A percentile compares a stretch with the other conserved stretches of the same genome.
Conservation (phyloP, 2,888 invertebrate genomes). For the Dicycla oo region DNA sequence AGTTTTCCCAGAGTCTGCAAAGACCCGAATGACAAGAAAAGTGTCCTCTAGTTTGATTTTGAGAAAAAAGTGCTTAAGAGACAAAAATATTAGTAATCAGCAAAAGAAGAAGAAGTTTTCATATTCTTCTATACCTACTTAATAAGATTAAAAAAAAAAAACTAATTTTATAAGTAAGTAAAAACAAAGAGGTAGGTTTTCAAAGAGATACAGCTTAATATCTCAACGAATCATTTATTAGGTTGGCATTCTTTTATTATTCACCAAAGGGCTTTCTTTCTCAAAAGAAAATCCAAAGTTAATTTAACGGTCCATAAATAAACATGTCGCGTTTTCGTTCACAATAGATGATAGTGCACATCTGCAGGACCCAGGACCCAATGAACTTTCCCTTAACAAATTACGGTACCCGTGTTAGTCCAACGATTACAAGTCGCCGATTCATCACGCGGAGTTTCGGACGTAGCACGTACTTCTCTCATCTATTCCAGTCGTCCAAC, state of each 20-base stretch:
- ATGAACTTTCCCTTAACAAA: conserved; percentile 81
- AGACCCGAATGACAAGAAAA: conserved; percentile 36
- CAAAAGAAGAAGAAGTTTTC: conserved; percentile 9
- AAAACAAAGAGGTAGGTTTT: not conserved
- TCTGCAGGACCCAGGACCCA: conserved; percentile 74
- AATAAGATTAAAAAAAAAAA: conserved; percentile 11
- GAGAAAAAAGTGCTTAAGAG: conserved; percentile 18
- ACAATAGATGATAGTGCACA: conserved; percentile 81
- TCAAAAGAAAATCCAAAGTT: conserved; percentile 46
- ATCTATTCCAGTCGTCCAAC: conserved; percentile 84
- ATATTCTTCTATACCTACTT: conserved; percentile 9
- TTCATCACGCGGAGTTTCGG: conserved; percentile 83
- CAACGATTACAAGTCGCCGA: conserved; percentile 87
- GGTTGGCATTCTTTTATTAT: conserved; percentile 37
- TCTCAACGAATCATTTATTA: conserved; percentile 21
- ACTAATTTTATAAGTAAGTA: not conserved
- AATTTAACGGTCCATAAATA: conserved; percentile 65
- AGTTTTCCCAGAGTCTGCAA: conserved; percentile 69
- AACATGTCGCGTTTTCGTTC: conserved; percentile 74
- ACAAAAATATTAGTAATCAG: conserved; percentile 30
- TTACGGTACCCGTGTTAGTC: conserved; percentile 85
- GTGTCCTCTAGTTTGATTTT: conserved; percentile 32
- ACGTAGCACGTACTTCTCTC: conserved; percentile 85
- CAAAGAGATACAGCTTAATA: conserved; percentile 17
- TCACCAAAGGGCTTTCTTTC: conserved; percentile 25